Percentiles rank a stretch among this genome's conserved stretches.
Evolutionary conservation across 2,113 vertebrate species (phyloP).

Genomic region (Brienomyrus longianalis): DNA sequence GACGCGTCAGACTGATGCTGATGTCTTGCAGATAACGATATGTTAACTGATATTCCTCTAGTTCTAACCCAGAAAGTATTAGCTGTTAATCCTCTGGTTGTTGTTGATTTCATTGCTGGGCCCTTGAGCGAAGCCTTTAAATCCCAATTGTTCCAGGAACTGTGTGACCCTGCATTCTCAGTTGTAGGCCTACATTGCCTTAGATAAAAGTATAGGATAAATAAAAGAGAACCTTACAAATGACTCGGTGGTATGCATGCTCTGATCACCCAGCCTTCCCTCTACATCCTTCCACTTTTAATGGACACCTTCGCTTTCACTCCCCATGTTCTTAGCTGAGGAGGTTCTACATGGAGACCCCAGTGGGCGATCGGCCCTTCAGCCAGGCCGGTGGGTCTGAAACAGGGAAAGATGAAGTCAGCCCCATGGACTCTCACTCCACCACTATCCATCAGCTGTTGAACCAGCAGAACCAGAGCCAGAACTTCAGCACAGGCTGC

Average conservation of each 20-base stretch:
- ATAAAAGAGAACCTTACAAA: not conserved
- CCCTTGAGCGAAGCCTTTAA: not conserved
- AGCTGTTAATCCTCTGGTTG: not conserved
- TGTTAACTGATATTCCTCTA: not conserved
- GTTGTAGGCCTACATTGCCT: not conserved
- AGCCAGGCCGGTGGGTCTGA: slow-evolving; percentile 24
- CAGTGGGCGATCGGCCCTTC: slow-evolving; percentile 37
- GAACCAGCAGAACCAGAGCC: slow-evolving; percentile 3
- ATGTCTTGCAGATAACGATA: not conserved
- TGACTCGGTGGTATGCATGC: not conserved
- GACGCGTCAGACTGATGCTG: not conserved
- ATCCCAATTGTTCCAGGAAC: not conserved
- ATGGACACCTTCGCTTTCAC: not conserved
- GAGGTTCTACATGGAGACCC: slow-evolving; percentile 30
- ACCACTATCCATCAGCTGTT: not conserved
- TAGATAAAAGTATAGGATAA: not conserved
- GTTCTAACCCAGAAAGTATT: not conserved
- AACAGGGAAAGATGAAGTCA: not conserved
- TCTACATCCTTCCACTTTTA: not conserved
- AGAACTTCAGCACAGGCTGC: not conserved
- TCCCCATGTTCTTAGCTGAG: slow-evolving; percentile 12
- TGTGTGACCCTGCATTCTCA: not conserved
- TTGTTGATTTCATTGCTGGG: not conserved
- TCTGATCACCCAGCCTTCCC: not conserved
- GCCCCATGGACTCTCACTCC: not conserved